Evolutionary conservation across 2,113 vertebrate species (phyloP).

Genomic region (Hippocampus barbouri): DNA sequence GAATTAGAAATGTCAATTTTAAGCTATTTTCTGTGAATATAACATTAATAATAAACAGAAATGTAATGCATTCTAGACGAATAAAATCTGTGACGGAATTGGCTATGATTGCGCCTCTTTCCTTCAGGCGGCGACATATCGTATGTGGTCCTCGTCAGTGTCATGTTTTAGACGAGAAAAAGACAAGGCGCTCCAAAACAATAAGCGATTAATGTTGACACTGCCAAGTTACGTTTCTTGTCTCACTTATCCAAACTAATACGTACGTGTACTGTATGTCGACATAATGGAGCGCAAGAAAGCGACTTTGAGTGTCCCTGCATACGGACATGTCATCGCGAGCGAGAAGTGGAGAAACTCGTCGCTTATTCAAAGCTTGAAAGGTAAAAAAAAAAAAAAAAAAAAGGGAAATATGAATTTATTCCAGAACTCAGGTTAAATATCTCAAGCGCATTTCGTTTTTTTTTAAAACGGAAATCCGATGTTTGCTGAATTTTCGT

Average conservation of each 20-base stretch:
- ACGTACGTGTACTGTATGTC: neutral
- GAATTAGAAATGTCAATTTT: too few relatives aligned
- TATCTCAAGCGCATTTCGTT: neutral
- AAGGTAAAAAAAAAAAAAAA: conserved; percentile 63
- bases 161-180: neutral
- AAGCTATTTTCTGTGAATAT: too few relatives aligned
- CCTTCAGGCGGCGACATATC: neutral
- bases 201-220: neutral
- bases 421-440: neutral
- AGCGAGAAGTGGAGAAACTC: conserved; percentile 85
- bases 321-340: conserved; percentile 79
- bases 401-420: neutral
- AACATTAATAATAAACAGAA: too few relatives aligned
- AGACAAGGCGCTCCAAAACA: neutral
- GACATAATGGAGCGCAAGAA: neutral
- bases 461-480: neutral
- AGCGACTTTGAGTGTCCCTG: conserved; percentile 42
- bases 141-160: neutral
- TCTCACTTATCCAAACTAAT: neutral
- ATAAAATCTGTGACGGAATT: neutral
- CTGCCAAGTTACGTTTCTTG: neutral
- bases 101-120: neutral
- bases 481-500: neutral
- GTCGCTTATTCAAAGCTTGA: conserved; percentile 73
- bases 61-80: too few relatives aligned